These are phyloP conservation scores for Halictus ligatus DNA, from an alignment of 2,888 invertebrate species.

Conservation along the genomic window DNA sequence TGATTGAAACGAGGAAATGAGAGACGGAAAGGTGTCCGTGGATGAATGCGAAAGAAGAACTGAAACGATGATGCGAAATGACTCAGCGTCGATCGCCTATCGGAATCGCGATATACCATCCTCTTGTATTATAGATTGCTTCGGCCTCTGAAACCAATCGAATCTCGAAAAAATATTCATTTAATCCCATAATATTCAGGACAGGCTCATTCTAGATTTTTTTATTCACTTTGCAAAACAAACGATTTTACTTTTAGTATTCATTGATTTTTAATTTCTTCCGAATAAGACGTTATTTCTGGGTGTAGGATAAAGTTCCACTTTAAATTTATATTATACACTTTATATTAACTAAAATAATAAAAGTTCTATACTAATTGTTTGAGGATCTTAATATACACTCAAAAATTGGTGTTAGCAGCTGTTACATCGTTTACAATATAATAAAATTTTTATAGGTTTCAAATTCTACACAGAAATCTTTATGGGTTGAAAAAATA, in stretches of 20 bases:
- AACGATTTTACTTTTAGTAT: background rate
- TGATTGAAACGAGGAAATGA: constrained; percentile 67
- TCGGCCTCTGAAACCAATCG: constrained; percentile 41
- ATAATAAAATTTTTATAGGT: no score
- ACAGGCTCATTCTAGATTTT: background rate
- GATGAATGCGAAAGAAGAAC: constrained; percentile 69
- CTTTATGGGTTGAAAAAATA: no score
- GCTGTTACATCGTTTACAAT: no score
- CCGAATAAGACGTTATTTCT: background rate
- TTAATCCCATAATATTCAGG: constrained; percentile 8
- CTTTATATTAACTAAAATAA: background rate
- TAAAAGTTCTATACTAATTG: background rate
- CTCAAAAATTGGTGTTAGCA: no score
- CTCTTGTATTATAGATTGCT: constrained; percentile 35
- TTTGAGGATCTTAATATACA: no score
- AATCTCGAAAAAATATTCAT: constrained; percentile 24
- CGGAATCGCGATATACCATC: constrained; percentile 64
- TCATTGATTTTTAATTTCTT: background rate
- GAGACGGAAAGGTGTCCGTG: constrained; percentile 51
- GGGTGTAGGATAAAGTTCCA: background rate
- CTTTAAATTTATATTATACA: background rate
- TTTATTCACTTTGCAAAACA: background rate
- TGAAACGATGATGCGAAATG: constrained; percentile 70
- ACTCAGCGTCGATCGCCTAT: constrained; percentile 66
- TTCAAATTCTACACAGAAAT: no score